Evolutionary conservation across 2,888 invertebrate genomes (phyloP).

Genomic region (Nasonia oneida): DNA sequence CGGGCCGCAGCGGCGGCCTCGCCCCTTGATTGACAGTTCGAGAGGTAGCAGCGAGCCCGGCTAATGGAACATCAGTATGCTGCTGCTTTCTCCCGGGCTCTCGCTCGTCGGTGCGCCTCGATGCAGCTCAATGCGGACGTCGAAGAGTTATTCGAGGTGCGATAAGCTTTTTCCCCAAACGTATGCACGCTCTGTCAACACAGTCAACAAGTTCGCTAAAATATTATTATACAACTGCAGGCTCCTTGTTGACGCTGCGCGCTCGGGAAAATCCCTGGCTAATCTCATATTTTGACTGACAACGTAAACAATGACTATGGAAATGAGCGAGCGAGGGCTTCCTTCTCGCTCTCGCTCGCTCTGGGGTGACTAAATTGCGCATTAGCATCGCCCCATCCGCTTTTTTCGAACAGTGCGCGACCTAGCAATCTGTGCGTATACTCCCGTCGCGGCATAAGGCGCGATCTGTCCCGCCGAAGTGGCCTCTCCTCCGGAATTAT

Average conservation of each 20-base stretch:
- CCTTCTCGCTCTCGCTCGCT: neutral
- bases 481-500: slow-evolving; percentile 74
- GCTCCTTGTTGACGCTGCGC: neutral
- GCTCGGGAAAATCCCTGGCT: slow-evolving; percentile 6
- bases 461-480: slow-evolving; percentile 65
- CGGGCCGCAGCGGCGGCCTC: neutral
- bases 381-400: neutral
- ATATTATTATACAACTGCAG: neutral
- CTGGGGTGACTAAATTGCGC: slow-evolving; percentile 21
- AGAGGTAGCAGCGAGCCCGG: neutral
- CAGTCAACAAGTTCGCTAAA: slow-evolving; percentile 26
- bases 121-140: too few relatives aligned
- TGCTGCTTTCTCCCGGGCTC: neutral
- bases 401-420: neutral
- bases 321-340: slow-evolving; percentile 7
- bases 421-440: neutral
- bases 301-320: slow-evolving; percentile 44
- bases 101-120: neutral
- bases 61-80: slow-evolving; percentile 33
- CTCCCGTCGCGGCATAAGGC: slow-evolving; percentile 29
- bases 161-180: neutral
- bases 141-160: neutral
- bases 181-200: neutral
- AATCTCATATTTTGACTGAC: slow-evolving; percentile 44
- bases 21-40: slow-evolving; percentile 27